Evolutionary conservation across 2,797 vertebrate species (phyloP), one percentile per base, ranked within the genome.

Genomic region (Florisuga fusca): DNA sequence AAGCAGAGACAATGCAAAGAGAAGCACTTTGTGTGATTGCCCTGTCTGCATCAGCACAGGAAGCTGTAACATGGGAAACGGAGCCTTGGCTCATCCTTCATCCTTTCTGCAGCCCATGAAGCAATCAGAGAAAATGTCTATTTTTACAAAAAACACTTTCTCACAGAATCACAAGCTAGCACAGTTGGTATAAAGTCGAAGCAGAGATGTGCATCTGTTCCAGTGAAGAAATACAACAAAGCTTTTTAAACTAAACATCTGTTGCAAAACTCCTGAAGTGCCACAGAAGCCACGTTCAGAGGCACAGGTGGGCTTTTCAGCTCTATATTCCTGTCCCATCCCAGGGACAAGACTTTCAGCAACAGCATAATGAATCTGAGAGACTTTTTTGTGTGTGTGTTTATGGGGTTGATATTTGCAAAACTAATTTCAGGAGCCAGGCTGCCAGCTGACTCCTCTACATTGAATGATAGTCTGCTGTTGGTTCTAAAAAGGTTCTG

Each of bases 181-280:
- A 50, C 31, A 11, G 25, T 16, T 13, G 10, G 9, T 89, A 36
- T 18, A 53, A 81, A 77, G 36, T 6, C 63, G 57, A 45, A 84
- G 64, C 33, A 1, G 74, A 87, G 59, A 71, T 27, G 29, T 33
- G 59, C 20, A 76, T 79, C 79, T 82, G 16, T 27, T 71, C 67
- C 59, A 38, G 63, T 5, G 57, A 67, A 75, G 68, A 84, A 82
- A 59, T 3, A 45, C 13, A 58, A 10, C n/a, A 55, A 33, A 77
- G 80, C n/a, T 84, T 90, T 84, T 83, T 33, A 89, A 78, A 8
- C 29, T 31, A 50, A 90, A 58, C 8, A 46, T 12, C n/a, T 76
- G 73, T 13, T 63, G 34, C 17, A 69, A 89, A 53, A 16, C 67
- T 43, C 68, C 68, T 62, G 34, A 43, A 74, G 58, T 58, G 7